Evolutionary conservation across 1,140 invertebrate species (phyloP).

Genomic region (Agrypnia vestita): DNA sequence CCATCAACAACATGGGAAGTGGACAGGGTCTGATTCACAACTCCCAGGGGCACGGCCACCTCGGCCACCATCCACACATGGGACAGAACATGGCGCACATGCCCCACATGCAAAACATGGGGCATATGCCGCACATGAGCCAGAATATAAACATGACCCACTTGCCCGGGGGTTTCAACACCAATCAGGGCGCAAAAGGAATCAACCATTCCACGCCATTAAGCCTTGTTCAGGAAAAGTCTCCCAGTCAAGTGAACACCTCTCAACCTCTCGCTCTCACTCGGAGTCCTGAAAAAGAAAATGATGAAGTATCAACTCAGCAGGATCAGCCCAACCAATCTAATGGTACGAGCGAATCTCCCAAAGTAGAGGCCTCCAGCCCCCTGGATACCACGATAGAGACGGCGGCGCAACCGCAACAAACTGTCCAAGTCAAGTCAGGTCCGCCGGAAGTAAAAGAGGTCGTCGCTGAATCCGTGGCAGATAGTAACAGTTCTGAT

Average conservation of each 20-base stretch:
- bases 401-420: not conserved
- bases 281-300: constrained; percentile 30
- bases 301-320: not conserved
- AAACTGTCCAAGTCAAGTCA: constrained; percentile 8
- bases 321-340: constrained; percentile 29
- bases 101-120: constrained; percentile 21
- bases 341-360: constrained; percentile 49
- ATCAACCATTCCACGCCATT: constrained; percentile 43
- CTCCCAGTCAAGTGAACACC: constrained; percentile 26
- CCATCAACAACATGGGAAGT: constrained; percentile 39
- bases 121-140: constrained; percentile 8
- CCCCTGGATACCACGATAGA: constrained; percentile 6
- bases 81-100: constrained; percentile 34
- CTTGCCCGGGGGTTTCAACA: constrained; percentile 25
- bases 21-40: constrained; percentile 62
- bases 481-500: constrained; percentile 11
- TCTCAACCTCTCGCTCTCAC: constrained; percentile 40
- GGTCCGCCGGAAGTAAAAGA: constrained; percentile 11
- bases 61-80: constrained; percentile 51
- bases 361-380: constrained; percentile 19
- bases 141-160: constrained; percentile 8
- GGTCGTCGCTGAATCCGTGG: not conserved
- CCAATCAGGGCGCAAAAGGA: constrained; percentile 3
- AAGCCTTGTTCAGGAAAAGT: constrained; percentile 48
- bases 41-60: constrained; percentile 56